phyloP scores from a whole-genome alignment of 92 coral and sea anemone species.

The Porites divaricata region DNA sequence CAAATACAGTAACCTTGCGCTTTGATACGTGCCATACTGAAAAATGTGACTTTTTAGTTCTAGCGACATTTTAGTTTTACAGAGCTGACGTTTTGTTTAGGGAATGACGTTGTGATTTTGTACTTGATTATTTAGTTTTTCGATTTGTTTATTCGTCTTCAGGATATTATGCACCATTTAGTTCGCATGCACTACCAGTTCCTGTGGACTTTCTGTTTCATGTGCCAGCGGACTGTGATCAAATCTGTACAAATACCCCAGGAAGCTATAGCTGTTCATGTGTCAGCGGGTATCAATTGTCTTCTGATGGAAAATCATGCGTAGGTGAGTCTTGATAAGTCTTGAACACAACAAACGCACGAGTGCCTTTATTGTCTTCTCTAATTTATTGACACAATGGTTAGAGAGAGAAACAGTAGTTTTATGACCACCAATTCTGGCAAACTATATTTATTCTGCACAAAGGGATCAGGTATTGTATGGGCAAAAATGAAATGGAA shows the following conservation, averaged over 20 bases:
- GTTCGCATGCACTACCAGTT: constrained; percentile 11
- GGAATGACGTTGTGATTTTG: not conserved
- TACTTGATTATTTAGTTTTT: not conserved
- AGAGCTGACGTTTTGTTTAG: not conserved
- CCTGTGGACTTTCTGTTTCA: constrained; percentile 22
- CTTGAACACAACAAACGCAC: not conserved
- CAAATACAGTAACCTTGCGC: too few species aligned
- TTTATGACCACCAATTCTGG: too few species aligned
- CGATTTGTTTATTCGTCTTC: constrained; percentile 13
- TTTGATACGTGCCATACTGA: too few species aligned
- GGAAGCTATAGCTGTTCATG: constrained; percentile 52
- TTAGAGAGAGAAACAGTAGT: too few species aligned
- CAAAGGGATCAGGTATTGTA: too few species aligned
- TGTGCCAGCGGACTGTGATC: constrained; percentile 37
- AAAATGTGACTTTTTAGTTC: too few species aligned
- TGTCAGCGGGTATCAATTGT: constrained; percentile 28
- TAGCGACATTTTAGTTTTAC: too few species aligned
- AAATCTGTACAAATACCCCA: constrained; percentile 15
- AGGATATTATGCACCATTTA: constrained; percentile 3
- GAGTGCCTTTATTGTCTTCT: not conserved
- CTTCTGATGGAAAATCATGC: constrained; percentile 35
- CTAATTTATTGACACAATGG: too few species aligned
- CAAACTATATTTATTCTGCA: too few species aligned
- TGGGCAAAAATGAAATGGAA: too few species aligned
- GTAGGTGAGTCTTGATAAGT: not conserved